A percentile compares a stretch with the other conserved stretches of the same genome.
Evolutionary conservation across 2,888 invertebrate species (phyloP).

Genomic region (Clivina fossor): DNA sequence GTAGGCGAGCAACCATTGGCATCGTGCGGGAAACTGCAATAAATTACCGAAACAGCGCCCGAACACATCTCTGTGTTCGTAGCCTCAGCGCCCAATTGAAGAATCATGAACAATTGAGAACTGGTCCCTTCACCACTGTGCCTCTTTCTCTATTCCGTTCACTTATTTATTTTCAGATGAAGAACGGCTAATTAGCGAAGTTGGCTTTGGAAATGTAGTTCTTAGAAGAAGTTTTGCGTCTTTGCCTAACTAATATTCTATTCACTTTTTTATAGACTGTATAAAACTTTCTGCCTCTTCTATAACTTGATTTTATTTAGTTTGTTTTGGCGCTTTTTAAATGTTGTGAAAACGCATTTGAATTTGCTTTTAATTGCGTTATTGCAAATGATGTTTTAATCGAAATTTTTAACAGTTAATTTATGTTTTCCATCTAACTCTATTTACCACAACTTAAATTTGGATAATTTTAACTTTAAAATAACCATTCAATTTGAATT

Average conservation of each 20-base stretch:
- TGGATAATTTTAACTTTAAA: too few relatives aligned
- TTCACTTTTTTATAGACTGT: slow-evolving; percentile 4
- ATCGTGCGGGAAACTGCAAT: slow-evolving; percentile 2
- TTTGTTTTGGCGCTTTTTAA: too few relatives aligned
- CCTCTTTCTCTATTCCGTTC: not conserved
- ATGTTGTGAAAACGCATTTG: too few relatives aligned
- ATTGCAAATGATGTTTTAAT: too few relatives aligned
- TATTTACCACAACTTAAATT: too few relatives aligned
- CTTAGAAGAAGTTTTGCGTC: slow-evolving; percentile 1
- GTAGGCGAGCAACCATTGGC: not conserved
- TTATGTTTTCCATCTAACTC: too few relatives aligned
- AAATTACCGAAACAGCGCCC: slow-evolving; percentile 4
- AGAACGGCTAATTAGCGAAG: slow-evolving; percentile 15
- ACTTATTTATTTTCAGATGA: slow-evolving; percentile 16
- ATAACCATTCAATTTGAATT: too few relatives aligned
- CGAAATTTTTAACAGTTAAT: too few relatives aligned
- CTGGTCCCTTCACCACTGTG: not conserved
- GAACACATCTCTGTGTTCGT: slow-evolving; percentile 3
- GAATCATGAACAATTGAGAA: slow-evolving; percentile 19
- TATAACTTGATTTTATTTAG: too few relatives aligned
- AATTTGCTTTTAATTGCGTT: too few relatives aligned
- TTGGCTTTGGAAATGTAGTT: slow-evolving; percentile 12
- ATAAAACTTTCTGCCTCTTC: too few relatives aligned
- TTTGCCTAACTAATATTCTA: slow-evolving; percentile 4
- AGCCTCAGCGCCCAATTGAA: slow-evolving; percentile 14